Conservation (phyloP, 2,113 vertebrate genomes). For the Perognathus longimembris region DNA sequence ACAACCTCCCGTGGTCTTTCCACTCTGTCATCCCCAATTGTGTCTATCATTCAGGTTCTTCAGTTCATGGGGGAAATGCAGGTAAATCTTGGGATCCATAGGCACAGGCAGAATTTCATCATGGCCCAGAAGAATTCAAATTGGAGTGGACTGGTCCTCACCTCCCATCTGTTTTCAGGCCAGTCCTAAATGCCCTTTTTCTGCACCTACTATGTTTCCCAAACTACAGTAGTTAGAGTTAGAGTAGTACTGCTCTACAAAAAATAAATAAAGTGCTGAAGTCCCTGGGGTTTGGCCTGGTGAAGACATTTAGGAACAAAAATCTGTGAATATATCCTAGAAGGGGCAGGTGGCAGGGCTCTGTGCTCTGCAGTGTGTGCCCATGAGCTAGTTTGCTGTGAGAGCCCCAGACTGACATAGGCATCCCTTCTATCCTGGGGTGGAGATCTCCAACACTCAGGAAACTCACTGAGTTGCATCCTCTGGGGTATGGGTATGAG, state of each 20-base stretch:
- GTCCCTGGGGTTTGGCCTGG: not conserved
- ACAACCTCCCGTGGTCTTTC: not conserved
- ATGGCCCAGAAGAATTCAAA: not conserved
- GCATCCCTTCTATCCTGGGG: too few relatives aligned
- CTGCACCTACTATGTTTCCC: not conserved
- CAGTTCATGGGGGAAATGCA: not conserved
- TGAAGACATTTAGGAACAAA: not conserved
- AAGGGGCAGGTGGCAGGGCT: not conserved
- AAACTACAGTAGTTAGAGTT: not conserved
- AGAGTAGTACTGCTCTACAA: not conserved
- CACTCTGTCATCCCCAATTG: not conserved
- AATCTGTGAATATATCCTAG: not conserved
- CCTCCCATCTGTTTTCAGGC: not conserved
- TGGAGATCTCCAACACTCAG: not conserved
- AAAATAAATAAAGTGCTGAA: not conserved
- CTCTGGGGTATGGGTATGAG: accelerated
- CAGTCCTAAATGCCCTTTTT: not conserved
- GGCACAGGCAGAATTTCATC: not conserved
- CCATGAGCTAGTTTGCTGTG: accelerated
- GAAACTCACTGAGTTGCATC: not conserved
- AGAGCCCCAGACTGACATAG: not conserved
- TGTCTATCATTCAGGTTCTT: not conserved
- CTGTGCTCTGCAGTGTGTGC: too few relatives aligned
- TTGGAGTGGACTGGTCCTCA: not conserved
- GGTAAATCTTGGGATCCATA: not conserved